These are phyloP conservation scores for Macrophya annulata DNA, from an alignment of 2,888 invertebrate genomes.

Conservation along the genomic window DNA sequence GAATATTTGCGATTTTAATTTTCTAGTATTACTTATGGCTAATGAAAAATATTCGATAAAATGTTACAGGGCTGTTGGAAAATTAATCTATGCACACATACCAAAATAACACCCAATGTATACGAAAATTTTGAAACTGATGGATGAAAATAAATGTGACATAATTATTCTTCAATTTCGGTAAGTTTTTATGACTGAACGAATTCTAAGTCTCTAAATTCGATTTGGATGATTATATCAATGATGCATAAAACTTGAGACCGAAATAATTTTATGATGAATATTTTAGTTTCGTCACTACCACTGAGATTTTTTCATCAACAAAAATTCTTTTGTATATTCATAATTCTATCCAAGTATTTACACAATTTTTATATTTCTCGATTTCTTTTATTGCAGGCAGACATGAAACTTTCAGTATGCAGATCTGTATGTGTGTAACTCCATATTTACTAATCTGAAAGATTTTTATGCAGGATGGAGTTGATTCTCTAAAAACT, in stretches of 20 bases:
- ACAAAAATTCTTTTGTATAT: constrained; percentile 15
- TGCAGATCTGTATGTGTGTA: neutral
- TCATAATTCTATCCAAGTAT: constrained; percentile 57
- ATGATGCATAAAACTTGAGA: constrained; percentile 67
- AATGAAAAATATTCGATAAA: neutral
- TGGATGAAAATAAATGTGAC: neutral
- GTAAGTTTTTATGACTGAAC: constrained; percentile 14
- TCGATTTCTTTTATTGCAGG: constrained; percentile 11
- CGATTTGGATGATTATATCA: constrained; percentile 47
- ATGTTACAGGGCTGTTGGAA: neutral
- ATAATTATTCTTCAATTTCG: neutral
- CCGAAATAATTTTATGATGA: constrained; percentile 70
- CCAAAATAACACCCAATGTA: neutral
- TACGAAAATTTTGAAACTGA: neutral
- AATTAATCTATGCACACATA: neutral
- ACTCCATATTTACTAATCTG: neutral
- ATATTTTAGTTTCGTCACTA: constrained; percentile 73
- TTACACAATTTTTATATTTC: neutral
- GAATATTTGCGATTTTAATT: neutral
- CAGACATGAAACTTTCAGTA: neutral
- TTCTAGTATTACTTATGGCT: neutral
- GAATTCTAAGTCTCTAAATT: constrained; percentile 10
- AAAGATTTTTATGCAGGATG: neutral
- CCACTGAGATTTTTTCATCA: constrained; percentile 69
- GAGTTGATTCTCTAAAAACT: neutral